Conservation (phyloP, 37 sponge, comb jelly and placozoan genomes). For the Bolinopsis microptera region DNA sequence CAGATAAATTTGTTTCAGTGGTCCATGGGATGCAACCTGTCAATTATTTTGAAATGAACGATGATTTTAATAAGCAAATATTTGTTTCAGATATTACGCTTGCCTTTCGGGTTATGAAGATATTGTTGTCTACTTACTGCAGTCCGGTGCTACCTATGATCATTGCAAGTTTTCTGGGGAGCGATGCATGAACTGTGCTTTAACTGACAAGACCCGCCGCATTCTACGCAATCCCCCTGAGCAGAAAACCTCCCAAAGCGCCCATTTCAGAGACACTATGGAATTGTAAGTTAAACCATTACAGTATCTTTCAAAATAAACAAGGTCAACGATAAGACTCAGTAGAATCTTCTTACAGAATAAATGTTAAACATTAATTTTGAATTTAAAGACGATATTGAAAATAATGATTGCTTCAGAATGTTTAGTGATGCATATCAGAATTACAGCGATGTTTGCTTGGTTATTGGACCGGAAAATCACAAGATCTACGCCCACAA, state of each 20-base stretch:
- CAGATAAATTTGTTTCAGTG: too few relatives aligned
- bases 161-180: conserved; percentile 27
- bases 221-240: conserved; percentile 31
- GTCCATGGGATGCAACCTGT: too few relatives aligned
- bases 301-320: too few relatives aligned
- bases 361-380: too few relatives aligned
- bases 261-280: conserved; percentile 25
- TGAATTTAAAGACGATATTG: too few relatives aligned
- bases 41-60: too few relatives aligned
- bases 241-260: background rate
- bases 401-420: too few relatives aligned
- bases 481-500: background rate
- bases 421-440: background rate
- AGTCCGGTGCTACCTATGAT: conserved; percentile 19
- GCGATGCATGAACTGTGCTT: conserved; percentile 46
- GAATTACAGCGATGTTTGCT: background rate
- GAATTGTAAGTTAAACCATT: conserved; percentile 6
- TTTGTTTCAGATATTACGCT: conserved; percentile 44
- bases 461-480: background rate
- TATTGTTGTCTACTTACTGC: conserved; percentile 40
- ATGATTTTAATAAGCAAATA: too few relatives aligned
- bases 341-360: too few relatives aligned
- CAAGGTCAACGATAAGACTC: too few relatives aligned
- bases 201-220: conserved; percentile 6
- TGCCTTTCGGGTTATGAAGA: conserved; percentile 53